Conservation (phyloP, 2,113 vertebrate genomes). For the Parus major region DNA sequence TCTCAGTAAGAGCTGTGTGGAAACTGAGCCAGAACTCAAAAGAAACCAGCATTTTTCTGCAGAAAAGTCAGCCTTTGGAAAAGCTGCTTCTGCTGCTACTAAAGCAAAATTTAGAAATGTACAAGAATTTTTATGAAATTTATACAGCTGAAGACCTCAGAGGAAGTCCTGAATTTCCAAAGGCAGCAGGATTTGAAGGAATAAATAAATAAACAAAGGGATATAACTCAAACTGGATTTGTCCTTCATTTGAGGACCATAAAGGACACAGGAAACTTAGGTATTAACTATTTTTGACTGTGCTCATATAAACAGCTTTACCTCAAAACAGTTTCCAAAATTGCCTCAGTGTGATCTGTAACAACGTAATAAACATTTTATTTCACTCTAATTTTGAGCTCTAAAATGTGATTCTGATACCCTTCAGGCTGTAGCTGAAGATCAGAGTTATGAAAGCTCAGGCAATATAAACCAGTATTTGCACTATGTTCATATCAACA, state of each 20-base stretch:
- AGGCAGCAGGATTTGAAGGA: background rate
- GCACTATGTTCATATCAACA: background rate
- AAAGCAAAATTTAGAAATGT: background rate
- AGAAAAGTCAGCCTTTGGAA: background rate
- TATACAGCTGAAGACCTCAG: background rate
- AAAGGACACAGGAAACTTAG: background rate
- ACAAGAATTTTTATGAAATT: background rate
- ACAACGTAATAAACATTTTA: rapidly evolving
- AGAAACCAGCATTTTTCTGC: background rate
- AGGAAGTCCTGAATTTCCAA: background rate
- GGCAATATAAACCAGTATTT: background rate
- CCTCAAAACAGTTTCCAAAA: background rate
- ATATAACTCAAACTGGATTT: background rate
- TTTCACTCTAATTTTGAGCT: background rate
- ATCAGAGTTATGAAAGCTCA: background rate
- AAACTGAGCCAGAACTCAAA: background rate
- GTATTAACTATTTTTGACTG: background rate
- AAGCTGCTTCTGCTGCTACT: background rate
- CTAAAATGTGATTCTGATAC: background rate
- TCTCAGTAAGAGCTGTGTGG: background rate
- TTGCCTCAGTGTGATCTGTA: background rate
- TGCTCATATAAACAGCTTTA: background rate
- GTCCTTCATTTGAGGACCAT: background rate
- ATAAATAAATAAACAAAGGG: background rate
- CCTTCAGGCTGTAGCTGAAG: background rate